These are phyloP conservation scores for Trichonephila clavata DNA, from an alignment of 1,140 invertebrate species.

Conservation along the genomic window DNA sequence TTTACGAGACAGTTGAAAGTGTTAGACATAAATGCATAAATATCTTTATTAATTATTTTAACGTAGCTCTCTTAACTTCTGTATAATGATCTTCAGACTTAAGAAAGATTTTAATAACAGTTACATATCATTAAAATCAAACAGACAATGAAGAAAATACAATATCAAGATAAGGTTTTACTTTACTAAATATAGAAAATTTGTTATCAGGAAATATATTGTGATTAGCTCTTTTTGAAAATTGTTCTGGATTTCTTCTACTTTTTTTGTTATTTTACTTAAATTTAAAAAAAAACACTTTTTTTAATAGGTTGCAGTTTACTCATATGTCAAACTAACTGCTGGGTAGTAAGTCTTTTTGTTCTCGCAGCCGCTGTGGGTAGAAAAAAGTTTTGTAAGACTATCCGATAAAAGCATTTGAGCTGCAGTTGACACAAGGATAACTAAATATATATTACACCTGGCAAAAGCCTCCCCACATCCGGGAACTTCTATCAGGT, in stretches of 20 bases:
- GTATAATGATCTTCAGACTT: too few relatives aligned
- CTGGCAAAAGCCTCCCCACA: conserved; percentile 32
- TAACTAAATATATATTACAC: conserved; percentile 30
- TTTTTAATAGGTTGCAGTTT: not conserved
- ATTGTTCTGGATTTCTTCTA: not conserved
- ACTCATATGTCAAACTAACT: not conserved
- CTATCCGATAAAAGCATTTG: conserved; percentile 71
- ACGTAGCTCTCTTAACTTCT: too few relatives aligned
- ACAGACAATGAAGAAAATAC: too few relatives aligned
- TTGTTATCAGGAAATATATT: not conserved
- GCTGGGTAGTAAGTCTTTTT: not conserved
- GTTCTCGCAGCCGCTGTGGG: not conserved
- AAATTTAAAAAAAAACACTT: too few relatives aligned
- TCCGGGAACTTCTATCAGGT: conserved; percentile 4
- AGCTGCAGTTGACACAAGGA: conserved; percentile 59
- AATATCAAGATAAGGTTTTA: too few relatives aligned
- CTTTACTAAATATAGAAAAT: too few relatives aligned
- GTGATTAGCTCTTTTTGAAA: not conserved
- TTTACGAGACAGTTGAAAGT: too few relatives aligned
- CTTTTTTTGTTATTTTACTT: too few relatives aligned
- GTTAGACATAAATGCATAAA: too few relatives aligned
- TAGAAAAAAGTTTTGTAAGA: conserved; percentile 49
- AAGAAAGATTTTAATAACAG: too few relatives aligned
- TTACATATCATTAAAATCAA: too few relatives aligned
- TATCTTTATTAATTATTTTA: too few relatives aligned